phyloP scores from a whole-genome alignment of 2,888 invertebrate species.

The Agrochola litura region DNA sequence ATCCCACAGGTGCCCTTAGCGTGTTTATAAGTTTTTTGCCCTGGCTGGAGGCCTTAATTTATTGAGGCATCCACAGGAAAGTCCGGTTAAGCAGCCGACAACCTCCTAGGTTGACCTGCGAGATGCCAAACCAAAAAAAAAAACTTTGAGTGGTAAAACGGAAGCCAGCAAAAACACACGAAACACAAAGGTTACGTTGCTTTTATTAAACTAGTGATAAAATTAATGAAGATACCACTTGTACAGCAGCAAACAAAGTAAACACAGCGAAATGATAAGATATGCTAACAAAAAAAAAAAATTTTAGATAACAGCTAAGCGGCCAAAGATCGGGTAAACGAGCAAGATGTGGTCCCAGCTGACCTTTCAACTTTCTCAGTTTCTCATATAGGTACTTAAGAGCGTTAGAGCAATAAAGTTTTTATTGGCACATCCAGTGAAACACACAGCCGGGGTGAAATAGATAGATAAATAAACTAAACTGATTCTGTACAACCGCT shows the following conservation, averaged over 20 bases:
- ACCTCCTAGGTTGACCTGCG: too few relatives aligned
- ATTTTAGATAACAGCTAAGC: slow-evolving; percentile 43
- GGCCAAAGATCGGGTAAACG: slow-evolving; percentile 53
- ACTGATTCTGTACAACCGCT: slow-evolving; percentile 21
- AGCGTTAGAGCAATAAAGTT: slow-evolving; percentile 56
- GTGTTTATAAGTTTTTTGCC: too few relatives aligned
- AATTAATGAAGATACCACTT: slow-evolving; percentile 11
- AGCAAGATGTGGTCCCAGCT: slow-evolving; percentile 50
- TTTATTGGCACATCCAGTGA: slow-evolving; percentile 51
- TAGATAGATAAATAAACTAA: slow-evolving; percentile 34
- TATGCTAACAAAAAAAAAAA: slow-evolving; percentile 33
- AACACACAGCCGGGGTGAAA: slow-evolving; percentile 31
- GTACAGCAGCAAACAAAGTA: slow-evolving; percentile 28
- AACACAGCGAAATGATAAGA: slow-evolving; percentile 48
- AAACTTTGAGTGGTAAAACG: not conserved
- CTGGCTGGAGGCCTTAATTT: too few relatives aligned
- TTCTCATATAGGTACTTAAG: slow-evolving; percentile 52
- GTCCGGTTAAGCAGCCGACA: too few relatives aligned
- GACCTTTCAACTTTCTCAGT: slow-evolving; percentile 63
- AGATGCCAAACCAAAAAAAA: too few relatives aligned
- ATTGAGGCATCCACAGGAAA: too few relatives aligned
- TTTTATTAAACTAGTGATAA: slow-evolving; percentile 12
- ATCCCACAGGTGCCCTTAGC: too few relatives aligned
- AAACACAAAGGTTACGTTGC: not conserved
- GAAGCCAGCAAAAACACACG: too few relatives aligned